These are phyloP conservation scores for Callospermophilus lateralis DNA, from an alignment of 2,113 vertebrate genomes.

Conservation along the genomic window DNA sequence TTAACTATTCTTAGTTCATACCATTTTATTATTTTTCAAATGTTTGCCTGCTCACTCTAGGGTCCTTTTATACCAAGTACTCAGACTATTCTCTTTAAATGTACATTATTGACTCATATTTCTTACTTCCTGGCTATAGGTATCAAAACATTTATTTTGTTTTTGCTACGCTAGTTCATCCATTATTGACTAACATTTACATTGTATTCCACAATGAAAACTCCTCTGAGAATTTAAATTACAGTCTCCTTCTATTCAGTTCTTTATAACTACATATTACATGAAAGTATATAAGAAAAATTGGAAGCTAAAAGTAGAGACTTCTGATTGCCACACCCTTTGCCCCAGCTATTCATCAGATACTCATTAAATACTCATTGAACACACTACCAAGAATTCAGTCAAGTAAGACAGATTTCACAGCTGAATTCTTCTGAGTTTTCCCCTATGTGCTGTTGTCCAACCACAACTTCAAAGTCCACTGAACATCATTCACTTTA, in stretches of 20 bases:
- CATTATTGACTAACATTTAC: background rate
- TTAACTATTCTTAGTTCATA: background rate
- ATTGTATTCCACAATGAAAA: background rate
- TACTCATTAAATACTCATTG: background rate
- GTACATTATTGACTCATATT: background rate
- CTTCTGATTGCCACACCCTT: fast-evolving
- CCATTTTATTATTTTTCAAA: background rate
- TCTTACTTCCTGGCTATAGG: background rate
- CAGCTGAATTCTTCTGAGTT: background rate
- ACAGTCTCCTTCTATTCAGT: background rate
- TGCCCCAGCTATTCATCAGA: background rate
- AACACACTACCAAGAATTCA: background rate
- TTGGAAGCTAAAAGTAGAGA: background rate
- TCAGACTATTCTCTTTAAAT: background rate
- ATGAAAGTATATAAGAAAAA: background rate
- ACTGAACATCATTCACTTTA: background rate
- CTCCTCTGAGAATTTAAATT: background rate
- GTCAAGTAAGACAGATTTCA: background rate
- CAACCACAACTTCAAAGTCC: background rate
- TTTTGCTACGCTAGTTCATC: background rate
- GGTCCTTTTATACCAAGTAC: background rate
- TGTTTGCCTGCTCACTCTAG: background rate
- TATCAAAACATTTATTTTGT: background rate
- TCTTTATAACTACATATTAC: background rate
- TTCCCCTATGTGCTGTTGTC: fast-evolving